Conservation (phyloP, 2,113 vertebrate species). For the Lonchura striata region DNA sequence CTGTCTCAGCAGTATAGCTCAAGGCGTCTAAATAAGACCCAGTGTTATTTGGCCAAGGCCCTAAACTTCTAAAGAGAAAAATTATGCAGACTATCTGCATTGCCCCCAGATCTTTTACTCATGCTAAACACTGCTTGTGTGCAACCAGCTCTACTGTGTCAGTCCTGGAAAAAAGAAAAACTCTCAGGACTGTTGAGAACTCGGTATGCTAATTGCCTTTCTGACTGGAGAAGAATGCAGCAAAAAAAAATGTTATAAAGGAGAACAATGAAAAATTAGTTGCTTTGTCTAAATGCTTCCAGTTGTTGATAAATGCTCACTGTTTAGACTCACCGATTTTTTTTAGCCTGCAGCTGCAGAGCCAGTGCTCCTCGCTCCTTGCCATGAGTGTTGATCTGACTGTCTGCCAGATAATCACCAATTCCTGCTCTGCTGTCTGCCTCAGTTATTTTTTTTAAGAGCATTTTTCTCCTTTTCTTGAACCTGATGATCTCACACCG, state of each 20-base stretch:
- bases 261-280: constrained; percentile 65
- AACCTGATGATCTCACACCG: constrained; percentile 84
- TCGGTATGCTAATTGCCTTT: constrained; percentile 12
- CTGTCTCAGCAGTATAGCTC: not conserved
- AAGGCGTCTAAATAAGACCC: not conserved
- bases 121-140: not conserved
- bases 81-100: not conserved
- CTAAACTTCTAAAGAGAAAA: not conserved
- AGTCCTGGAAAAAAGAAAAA: not conserved
- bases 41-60: not conserved
- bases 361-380: constrained; percentile 61
- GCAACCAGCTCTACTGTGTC: not conserved
- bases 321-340: constrained; percentile 55
- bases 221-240: constrained; percentile 1
- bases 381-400: constrained; percentile 77
- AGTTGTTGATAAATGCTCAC: constrained; percentile 67
- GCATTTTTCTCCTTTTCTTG: constrained; percentile 73
- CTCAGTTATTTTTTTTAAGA: constrained; percentile 58
- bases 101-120: not conserved
- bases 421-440: constrained; percentile 75
- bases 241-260: not conserved
- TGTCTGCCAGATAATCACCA: constrained; percentile 69
- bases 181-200: not conserved
- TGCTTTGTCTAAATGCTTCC: constrained; percentile 64
- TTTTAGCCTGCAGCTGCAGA: constrained; percentile 69